These are phyloP conservation scores for Callyntrura sp. DNA, from an alignment of 2,888 invertebrate genomes.

Conservation along the genomic window DNA sequence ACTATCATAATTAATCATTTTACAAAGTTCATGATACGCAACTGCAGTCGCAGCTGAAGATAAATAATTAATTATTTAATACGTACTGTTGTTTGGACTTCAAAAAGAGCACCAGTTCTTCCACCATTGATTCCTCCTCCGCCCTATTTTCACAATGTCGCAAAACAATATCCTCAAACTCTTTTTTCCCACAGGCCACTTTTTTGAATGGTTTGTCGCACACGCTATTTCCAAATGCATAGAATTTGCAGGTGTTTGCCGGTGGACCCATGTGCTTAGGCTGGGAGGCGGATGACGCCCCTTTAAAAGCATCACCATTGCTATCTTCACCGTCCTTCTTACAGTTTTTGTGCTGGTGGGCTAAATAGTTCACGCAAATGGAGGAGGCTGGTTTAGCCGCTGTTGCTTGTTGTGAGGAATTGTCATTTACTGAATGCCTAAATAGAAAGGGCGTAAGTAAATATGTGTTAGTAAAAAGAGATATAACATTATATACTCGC, in stretches of 20 bases:
- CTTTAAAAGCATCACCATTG: background rate
- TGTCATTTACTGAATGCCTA: constrained; percentile 8
- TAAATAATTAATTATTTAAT: background rate
- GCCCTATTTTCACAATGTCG: constrained; percentile 39
- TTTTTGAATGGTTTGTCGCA: constrained; percentile 78
- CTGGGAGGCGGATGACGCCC: background rate
- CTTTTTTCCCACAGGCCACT: constrained; percentile 71
- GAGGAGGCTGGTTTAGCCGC: background rate
- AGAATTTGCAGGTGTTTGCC: constrained; percentile 52
- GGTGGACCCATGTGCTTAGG: constrained; percentile 57
- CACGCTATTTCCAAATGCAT: constrained; percentile 80
- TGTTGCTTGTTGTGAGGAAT: background rate
- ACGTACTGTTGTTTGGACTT: constrained; percentile 72
- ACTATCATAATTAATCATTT: background rate
- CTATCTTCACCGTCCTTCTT: background rate
- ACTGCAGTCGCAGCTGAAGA: too few relatives aligned
- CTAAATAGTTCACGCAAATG: constrained; percentile 62
- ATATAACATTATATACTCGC: background rate
- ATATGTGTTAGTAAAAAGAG: background rate
- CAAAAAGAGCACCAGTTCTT: constrained; percentile 75
- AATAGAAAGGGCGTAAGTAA: background rate
- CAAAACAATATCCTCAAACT: constrained; percentile 75
- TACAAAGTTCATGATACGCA: background rate
- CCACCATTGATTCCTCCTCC: constrained; percentile 32
- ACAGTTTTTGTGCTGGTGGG: constrained; percentile 19